A percentile compares a stretch with the other conserved stretches of the same genome.
Evolutionary conservation across 2,888 invertebrate species (phyloP).

Genomic region (Arge pagana): DNA sequence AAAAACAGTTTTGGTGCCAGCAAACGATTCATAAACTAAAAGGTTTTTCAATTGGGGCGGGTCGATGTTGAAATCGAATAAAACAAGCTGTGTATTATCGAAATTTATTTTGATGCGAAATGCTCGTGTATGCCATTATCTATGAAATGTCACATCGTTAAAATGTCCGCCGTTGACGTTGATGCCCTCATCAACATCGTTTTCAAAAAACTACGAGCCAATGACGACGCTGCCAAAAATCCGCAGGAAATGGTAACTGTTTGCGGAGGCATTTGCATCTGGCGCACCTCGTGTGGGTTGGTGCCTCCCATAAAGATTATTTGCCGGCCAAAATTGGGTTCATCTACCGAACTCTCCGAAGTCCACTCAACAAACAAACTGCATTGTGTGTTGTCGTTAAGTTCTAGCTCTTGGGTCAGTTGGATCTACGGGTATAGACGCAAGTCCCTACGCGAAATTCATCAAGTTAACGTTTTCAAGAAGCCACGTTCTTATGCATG

Average conservation of each 20-base stretch:
- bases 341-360: conserved; percentile 28
- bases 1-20: too few relatives aligned
- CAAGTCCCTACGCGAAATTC: conserved; percentile 32
- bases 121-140: too few relatives aligned
- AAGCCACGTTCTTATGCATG: conserved; percentile 22
- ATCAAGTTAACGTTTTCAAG: conserved; percentile 30
- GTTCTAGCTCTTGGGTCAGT: conserved; percentile 31
- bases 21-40: too few relatives aligned
- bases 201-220: too few relatives aligned
- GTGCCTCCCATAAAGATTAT: conserved; percentile 30
- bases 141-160: too few relatives aligned
- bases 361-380: conserved; percentile 32
- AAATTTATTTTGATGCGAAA: too few relatives aligned
- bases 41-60: too few relatives aligned
- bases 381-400: conserved; percentile 29
- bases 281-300: not conserved
- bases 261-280: not conserved
- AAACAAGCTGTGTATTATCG: too few relatives aligned
- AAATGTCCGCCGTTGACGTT: too few relatives aligned
- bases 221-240: too few relatives aligned
- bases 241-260: not conserved
- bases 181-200: too few relatives aligned
- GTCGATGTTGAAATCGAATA: too few relatives aligned
- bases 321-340: conserved; percentile 29
- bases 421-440: conserved; percentile 31